Evolutionary conservation across 2,113 vertebrate genomes (phyloP), one percentile per base, ranked within the genome.

Genomic region (Brachyistius frenatus): DNA sequence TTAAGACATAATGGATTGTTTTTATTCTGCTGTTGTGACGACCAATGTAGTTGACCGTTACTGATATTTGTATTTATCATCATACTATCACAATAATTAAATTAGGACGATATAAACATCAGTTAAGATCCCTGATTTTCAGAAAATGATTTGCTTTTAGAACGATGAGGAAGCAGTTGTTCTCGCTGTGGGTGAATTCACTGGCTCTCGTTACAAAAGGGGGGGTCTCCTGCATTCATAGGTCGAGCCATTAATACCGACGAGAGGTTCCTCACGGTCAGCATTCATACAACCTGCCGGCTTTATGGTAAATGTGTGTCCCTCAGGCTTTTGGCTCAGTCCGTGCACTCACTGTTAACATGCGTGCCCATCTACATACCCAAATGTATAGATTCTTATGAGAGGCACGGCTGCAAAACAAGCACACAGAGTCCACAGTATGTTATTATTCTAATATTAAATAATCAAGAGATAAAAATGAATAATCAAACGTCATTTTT

Each of bases 161-260:
- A 80, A 76, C 57, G 72, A 66, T 30, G 56, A 82, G 72, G 84
- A 75, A 88, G 75, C 76, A 86, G 67, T 62, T 47, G 65, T 83
- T 88, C 72, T 65, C 47, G 50, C 66, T 77, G 23, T 16, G 66
- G 67, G 84, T 70, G 68, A 72, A 73, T 82, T 66, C 63, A 75
- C 57, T 58, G 74, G 84, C 68, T 91, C 74, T 32, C 32, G 56
- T 92, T 92, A 77, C 81, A 61, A 63, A 6, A 55, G 23, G 77
- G 84, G 84, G 84, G 56, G 68, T 90, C 55, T 89, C 86, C 81
- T 87, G 83, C 78, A 71, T 58, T 81, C 78, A 85, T 54, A 64
- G 84, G 73, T 85, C 23, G 36, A 77, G 85, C 80, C 80, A 80
- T 93, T 83, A 87, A 89, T 93, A 90, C 90, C 70, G 69, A 71